phyloP scores from a whole-genome alignment of 2,888 invertebrate species.

The Andrena marginata region DNA sequence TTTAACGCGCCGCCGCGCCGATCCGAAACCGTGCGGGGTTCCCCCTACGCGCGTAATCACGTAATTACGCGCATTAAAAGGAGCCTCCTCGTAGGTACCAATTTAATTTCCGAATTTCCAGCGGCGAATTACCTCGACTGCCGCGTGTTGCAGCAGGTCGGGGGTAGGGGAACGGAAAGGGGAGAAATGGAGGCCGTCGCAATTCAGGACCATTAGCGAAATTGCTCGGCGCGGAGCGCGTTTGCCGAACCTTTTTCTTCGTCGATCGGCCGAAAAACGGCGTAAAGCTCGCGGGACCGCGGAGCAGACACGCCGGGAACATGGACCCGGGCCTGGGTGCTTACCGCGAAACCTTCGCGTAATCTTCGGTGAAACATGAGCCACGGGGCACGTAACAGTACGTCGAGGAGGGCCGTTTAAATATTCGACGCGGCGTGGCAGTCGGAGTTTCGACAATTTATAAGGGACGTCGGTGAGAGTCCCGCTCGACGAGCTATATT shows the following conservation, averaged over 20 bases:
- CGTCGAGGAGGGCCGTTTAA: constrained; percentile 2
- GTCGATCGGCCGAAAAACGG: constrained; percentile 68
- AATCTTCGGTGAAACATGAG: constrained; percentile 50
- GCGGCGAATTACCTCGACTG: constrained; percentile 77
- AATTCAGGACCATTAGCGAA: constrained; percentile 82
- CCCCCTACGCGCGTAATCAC: constrained; percentile 74
- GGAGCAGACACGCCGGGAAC: constrained; percentile 2
- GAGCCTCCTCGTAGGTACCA: constrained; percentile 76
- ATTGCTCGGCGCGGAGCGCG: constrained; percentile 78
- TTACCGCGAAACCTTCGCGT: constrained; percentile 14
- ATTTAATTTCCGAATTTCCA: constrained; percentile 81
- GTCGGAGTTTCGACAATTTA: constrained; percentile 50
- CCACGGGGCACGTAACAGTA: constrained; percentile 13
- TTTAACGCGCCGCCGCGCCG: constrained; percentile 65
- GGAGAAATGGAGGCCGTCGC: constrained; percentile 60
- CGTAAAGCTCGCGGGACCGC: constrained; percentile 35
- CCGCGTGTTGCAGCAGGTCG: constrained; percentile 34
- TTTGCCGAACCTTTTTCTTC: constrained; percentile 68
- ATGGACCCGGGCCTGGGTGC: neutral
- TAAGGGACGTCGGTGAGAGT: constrained; percentile 4
- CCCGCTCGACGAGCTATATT: constrained; percentile 13
- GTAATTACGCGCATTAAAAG: constrained; percentile 81
- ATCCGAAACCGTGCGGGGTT: constrained; percentile 59
- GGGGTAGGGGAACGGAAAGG: constrained; percentile 26
- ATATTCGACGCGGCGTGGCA: constrained; percentile 15